Evolutionary conservation across 2,113 vertebrate genomes (phyloP).

Genomic region (Lanius collurio): DNA sequence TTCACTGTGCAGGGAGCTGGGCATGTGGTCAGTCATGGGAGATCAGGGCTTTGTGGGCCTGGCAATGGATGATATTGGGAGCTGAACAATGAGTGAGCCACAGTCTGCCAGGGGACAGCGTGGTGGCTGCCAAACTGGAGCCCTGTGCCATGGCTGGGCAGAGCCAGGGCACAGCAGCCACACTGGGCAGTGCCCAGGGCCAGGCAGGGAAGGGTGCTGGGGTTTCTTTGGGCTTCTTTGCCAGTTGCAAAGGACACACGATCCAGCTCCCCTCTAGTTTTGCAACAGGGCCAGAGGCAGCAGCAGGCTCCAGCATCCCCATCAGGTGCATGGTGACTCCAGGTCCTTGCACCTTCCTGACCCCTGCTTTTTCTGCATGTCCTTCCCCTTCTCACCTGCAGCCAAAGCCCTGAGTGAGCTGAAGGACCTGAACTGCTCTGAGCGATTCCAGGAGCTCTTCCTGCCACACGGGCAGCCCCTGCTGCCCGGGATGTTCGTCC

Average conservation of each 20-base stretch:
- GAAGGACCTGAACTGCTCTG: constrained; percentile 79
- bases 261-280: neutral
- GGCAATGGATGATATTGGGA: neutral
- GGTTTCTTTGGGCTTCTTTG: neutral
- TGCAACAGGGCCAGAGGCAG: neutral
- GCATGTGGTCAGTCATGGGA: neutral
- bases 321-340: neutral
- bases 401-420: constrained; percentile 84
- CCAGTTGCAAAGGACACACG: neutral
- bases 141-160: neutral
- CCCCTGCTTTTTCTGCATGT: neutral
- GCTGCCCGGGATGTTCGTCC: constrained; percentile 78
- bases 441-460: constrained; percentile 84
- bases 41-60: neutral
- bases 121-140: neutral
- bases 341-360: accelerated
- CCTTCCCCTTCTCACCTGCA: constrained; percentile 46
- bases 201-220: neutral
- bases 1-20: neutral
- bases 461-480: constrained; percentile 79
- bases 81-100: accelerated
- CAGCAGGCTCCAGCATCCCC: neutral
- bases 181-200: neutral
- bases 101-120: accelerated
- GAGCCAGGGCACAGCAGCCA: neutral